phyloP scores from a whole-genome alignment of 2,113 vertebrate species.

The Rhombomys opimus region DNA sequence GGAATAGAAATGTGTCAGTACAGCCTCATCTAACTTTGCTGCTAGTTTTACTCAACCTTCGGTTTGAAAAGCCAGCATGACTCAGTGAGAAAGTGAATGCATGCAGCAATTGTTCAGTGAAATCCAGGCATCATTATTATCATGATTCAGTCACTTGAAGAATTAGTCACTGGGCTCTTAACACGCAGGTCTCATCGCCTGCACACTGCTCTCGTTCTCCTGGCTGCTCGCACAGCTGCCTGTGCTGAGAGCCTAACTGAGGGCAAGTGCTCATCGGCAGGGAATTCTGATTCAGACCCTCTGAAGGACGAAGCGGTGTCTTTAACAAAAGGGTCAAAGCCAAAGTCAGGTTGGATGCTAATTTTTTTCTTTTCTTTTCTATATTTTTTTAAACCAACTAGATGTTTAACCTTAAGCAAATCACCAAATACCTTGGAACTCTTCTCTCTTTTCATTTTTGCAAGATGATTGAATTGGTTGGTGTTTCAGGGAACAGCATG shows the following conservation, averaged over 20 bases:
- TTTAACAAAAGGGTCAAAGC: neutral
- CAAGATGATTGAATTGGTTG: slow-evolving; percentile 23
- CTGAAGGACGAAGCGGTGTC: slow-evolving; percentile 28
- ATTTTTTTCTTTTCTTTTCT: neutral
- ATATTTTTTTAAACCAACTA: neutral
- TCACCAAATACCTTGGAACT: neutral
- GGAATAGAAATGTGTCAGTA: neutral
- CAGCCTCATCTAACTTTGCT: neutral
- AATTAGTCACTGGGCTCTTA: neutral
- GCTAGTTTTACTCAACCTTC: neutral
- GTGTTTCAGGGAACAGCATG: neutral
- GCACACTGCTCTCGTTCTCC: neutral
- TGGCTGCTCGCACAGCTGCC: neutral
- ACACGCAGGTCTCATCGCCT: neutral
- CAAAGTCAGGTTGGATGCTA: neutral
- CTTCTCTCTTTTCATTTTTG: slow-evolving; percentile 30
- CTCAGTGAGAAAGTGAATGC: neutral
- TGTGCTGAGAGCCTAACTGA: slow-evolving; percentile 43
- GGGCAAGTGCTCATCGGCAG: slow-evolving; percentile 19
- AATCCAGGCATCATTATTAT: neutral
- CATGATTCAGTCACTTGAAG: slow-evolving; percentile 41
- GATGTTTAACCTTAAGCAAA: slow-evolving; percentile 29
- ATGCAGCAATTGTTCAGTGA: neutral
- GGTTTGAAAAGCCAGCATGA: neutral
- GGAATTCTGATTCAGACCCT: slow-evolving; percentile 54